Conservation (phyloP, 2,888 invertebrate genomes). For the Frankliniella intonsa region DNA sequence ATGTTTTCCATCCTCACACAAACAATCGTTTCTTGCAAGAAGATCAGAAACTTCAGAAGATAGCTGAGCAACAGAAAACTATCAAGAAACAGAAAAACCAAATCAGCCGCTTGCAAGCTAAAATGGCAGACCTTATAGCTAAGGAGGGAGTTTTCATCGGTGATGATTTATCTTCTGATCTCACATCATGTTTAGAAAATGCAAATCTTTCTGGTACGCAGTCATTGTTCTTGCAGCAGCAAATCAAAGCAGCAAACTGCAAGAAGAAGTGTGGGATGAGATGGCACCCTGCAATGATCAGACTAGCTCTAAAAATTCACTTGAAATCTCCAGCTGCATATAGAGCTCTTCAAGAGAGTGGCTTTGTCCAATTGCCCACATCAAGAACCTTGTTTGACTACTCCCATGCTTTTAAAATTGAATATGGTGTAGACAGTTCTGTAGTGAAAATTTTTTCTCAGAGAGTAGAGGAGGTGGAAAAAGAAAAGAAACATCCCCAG, state of each 20-base stretch:
- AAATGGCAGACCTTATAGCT: neutral
- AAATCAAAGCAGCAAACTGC: neutral
- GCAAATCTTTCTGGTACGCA: neutral
- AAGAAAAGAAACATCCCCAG: neutral
- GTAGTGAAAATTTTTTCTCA: neutral
- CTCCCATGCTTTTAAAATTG: neutral
- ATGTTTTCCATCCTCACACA: neutral
- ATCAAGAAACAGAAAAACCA: neutral
- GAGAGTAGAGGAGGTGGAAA: neutral
- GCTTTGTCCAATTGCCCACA: neutral
- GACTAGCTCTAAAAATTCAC: neutral
- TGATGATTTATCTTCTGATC: neutral
- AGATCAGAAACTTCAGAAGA: neutral
- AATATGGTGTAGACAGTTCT: too few relatives aligned
- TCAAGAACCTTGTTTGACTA: neutral
- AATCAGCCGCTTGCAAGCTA: neutral
- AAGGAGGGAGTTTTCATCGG: neutral
- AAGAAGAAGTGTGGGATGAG: neutral
- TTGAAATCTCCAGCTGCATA: neutral
- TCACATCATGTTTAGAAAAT: neutral
- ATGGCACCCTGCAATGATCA: neutral
- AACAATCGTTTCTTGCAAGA: neutral
- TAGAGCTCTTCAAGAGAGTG: neutral
- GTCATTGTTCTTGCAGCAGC: slow-evolving; percentile 2
- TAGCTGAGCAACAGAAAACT: neutral